Evolutionary conservation across 2,888 invertebrate genomes (phyloP), one percentile per base, ranked within the genome.

Genomic region (Aquatica leii): DNA sequence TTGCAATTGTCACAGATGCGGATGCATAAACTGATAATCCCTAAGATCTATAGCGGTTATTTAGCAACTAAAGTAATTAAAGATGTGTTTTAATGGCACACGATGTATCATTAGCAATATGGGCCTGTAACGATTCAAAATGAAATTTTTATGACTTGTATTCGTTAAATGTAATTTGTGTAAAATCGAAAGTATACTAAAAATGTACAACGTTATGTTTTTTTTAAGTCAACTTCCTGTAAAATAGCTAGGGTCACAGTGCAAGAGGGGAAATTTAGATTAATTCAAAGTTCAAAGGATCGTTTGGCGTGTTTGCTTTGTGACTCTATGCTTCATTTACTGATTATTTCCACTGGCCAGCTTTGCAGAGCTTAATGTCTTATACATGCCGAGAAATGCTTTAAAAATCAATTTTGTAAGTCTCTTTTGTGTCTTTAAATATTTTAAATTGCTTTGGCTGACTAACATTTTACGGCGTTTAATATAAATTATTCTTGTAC

Each of bases 21-120:
- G 74, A 77, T 74, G 77, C 73, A 78, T 77, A 79, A 78, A 80
- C 78, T 79, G 78, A 78, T 80, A 80, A 80, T 80, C 79, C 76
- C 74, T 74, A 78, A 79, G 79, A 80, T 80, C 75, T 78, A 80
- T 77, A 71, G 74, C 77, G 71, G 75, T 78, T 77, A 77, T 78
- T 78, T 75, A 78, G 75, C 74, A 72, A 73, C 50, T 59, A 59
- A 60, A 60, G 71, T 70, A 78, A 80, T 79, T 80, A 78, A 77
- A 76, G 69, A 72, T 49, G 50, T 49, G 54, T 54, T 49, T 20
- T 59, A 50, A 63, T 59, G 46, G 37, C 57, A 31, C 49, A 41
- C 20, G 49, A 37, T n/a, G 11, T 37, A 37, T 24, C 2, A 24
- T 24, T 6, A 4, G 24, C 24, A 24, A 24, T 4, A n/a, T n/a